These are phyloP conservation scores for Spatulosminthurus flaviceps DNA, from an alignment of 2,888 invertebrate genomes.

Conservation along the genomic window DNA sequence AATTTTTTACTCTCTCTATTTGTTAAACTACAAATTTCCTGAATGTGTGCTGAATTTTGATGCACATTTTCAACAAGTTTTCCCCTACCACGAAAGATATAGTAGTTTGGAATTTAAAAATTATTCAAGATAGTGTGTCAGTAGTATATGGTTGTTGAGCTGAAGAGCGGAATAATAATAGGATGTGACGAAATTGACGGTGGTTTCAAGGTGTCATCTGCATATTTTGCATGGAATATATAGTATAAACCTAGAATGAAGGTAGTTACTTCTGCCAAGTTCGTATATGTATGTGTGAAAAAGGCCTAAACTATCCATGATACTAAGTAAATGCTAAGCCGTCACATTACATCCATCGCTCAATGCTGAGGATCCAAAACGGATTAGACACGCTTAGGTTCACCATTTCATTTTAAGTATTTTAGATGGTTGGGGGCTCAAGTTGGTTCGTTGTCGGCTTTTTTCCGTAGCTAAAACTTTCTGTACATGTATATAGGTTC, in stretches of 20 bases:
- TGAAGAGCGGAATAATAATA: background rate
- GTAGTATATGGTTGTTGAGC: background rate
- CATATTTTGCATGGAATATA: background rate
- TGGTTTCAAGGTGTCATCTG: conserved; percentile 21
- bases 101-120: background rate
- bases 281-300: background rate
- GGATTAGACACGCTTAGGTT: conserved; percentile 63
- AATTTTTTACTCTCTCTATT: background rate
- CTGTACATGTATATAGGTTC: too few relatives aligned
- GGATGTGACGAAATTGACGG: conserved; percentile 2
- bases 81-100: too few relatives aligned
- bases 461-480: background rate
- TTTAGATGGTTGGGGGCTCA: conserved; percentile 41
- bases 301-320: conserved; percentile 16
- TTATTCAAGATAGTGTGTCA: background rate
- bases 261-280: background rate
- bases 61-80: background rate
- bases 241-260: too few relatives aligned
- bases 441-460: conserved; percentile 48
- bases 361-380: conserved; percentile 57
- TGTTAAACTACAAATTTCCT: background rate
- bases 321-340: conserved; percentile 51
- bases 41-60: background rate
- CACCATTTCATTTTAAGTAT: conserved; percentile 53
- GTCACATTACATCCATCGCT: conserved; percentile 54